phyloP scores from a whole-genome alignment of 2,797 vertebrate species.

The Peromyscus aztecus region DNA sequence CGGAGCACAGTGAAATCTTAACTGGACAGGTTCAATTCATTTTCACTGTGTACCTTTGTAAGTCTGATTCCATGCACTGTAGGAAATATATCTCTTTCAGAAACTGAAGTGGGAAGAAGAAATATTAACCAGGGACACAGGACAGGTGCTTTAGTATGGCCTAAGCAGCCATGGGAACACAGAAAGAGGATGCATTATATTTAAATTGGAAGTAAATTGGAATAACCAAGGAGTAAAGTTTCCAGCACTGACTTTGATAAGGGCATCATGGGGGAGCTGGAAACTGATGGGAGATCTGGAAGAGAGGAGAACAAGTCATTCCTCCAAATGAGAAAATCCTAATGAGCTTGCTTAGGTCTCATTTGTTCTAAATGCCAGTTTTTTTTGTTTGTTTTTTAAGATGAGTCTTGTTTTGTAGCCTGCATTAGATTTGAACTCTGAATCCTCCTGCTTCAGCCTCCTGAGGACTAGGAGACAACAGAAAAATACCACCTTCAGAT shows the following conservation, averaged over 20 bases:
- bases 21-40: accelerated
- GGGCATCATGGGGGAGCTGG: too few species aligned
- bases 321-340: background rate
- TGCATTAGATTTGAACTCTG: background rate
- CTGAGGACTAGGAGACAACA: background rate
- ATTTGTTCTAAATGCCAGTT: background rate
- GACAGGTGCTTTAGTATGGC: too few species aligned
- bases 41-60: accelerated
- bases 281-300: too few species aligned
- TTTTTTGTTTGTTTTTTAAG: too few species aligned
- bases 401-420: background rate
- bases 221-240: background rate
- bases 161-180: too few species aligned
- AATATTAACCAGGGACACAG: background rate
- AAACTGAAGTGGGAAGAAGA: background rate
- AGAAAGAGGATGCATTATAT: background rate
- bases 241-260: too few species aligned
- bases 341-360: background rate
- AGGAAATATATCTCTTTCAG: background rate
- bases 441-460: background rate
- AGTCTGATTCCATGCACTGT: background rate
- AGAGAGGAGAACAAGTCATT: background rate
- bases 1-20: accelerated
- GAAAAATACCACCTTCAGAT: background rate
- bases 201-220: background rate